Base-by-base conservation (phyloP, 2,797 vertebrate species). In the Microctenopoma stevenorrisi region DNA sequence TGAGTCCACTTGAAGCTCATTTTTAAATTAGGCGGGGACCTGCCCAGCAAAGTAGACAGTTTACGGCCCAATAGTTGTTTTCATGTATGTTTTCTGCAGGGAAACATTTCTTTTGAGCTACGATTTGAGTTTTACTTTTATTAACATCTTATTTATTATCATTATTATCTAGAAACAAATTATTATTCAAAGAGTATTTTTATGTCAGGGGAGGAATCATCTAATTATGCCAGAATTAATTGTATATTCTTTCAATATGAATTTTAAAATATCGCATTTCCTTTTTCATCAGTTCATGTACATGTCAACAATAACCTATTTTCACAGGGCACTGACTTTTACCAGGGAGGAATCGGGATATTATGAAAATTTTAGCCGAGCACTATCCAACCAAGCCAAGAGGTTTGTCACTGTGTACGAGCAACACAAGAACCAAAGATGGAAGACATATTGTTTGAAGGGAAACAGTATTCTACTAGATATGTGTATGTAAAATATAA, bases 331-430 rank as follows among this genome's bases (percentile, higher is more conserved):
- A 52, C 5, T 46, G 2, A 8, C 60, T 47, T 4, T 74, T 0
- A 68, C 35, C 25, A 68, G 74, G 53, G 16, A 81, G 48, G 67
- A 69, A 2, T 90, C 87, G 63, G 78, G 78, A 66, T 78, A 88
- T 63, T 89, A 86, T 58, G 79, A 40, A 3, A 89, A 86, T 69
- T 79, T 88, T 43, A 83, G 67, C 62, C 57, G 63, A 68, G 5
- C 59, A 25, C 30, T 68, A 46, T 64, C 71, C 46, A 74, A 74
- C 53, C 38, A 69, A 50, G 26, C 43, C 6, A 76, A 64, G 49
- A 84, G 84, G 88, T 91, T 76, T 53, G 82, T 68, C 30, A 35
- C 16, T 59, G 18, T 50, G 16, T 40, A 4, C 18, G 4, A 60
- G 38, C 25, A 47, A 48, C 16, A 16, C 3, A n/a, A 7, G 9